Evolutionary conservation across 2,797 vertebrate species (phyloP).

Genomic region (Podarcis siculus): DNA sequence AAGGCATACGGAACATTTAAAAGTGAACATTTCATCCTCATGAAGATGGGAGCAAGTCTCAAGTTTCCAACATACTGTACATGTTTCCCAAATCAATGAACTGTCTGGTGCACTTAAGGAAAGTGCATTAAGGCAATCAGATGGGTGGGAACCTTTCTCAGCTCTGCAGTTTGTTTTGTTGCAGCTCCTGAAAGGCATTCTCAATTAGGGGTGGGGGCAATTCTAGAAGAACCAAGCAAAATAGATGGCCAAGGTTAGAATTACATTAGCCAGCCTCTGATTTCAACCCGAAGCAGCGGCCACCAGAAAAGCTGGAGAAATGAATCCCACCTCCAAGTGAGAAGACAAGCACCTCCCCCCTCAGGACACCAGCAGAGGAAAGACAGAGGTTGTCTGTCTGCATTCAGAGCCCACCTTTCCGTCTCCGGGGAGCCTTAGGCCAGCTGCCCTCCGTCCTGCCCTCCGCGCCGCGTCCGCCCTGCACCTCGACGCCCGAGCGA

Average conservation of each 20-base stretch:
- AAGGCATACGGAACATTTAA: background rate
- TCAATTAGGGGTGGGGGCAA: background rate
- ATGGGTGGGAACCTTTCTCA: background rate
- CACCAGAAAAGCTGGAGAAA: background rate
- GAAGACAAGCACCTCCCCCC: background rate
- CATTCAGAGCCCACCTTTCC: no score
- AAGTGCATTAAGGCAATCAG: background rate
- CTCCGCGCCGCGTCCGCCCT: background rate
- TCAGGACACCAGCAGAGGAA: no score
- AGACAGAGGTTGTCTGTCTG: no score
- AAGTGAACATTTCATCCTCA: background rate
- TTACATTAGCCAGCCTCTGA: background rate
- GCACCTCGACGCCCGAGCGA: background rate
- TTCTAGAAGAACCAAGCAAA: fast-evolving
- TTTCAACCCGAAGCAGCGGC: constrained; percentile 28
- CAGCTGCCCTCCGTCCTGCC: background rate
- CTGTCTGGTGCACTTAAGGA: background rate
- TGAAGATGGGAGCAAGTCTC: constrained; percentile 18
- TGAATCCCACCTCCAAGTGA: background rate
- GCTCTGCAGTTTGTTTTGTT: background rate
- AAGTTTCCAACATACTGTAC: constrained; percentile 26
- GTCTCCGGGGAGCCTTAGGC: no score
- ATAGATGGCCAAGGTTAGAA: constrained; percentile 11
- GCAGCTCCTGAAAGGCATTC: background rate
- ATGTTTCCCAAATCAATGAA: constrained; percentile 14